These are phyloP conservation scores for Speoplatyrhinus poulsoni DNA, from an alignment of 2,113 vertebrate species.

Conservation along the genomic window DNA sequence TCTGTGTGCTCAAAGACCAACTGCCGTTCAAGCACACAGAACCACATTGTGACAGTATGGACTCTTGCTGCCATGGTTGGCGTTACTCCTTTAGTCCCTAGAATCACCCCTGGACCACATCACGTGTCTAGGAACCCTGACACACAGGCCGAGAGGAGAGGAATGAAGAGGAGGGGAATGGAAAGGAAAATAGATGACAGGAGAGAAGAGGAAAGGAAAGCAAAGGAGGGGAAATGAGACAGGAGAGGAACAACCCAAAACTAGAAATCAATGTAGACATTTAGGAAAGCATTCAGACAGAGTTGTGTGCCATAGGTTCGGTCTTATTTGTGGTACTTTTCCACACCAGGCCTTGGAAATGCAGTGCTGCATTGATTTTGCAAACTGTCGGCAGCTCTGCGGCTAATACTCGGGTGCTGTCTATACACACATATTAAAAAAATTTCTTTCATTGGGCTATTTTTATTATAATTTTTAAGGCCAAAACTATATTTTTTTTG, in stretches of 20 bases:
- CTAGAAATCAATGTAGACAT: too few species aligned
- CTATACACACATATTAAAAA: too few species aligned
- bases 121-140: constrained; percentile 3
- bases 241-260: not conserved
- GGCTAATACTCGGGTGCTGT: too few species aligned
- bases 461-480: too few species aligned
- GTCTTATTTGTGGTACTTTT: not conserved
- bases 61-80: constrained; percentile 18
- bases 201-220: not conserved
- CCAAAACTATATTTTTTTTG: too few species aligned
- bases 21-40: constrained; percentile 47
- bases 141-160: not conserved
- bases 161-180: not conserved
- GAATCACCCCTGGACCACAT: constrained; percentile 28
- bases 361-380: not conserved
- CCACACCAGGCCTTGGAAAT: not conserved
- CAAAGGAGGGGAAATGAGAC: not conserved
- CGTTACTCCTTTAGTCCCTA: constrained; percentile 17
- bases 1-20: constrained; percentile 30
- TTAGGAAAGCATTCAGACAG: too few species aligned
- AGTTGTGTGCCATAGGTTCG: not conserved
- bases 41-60: constrained; percentile 35
- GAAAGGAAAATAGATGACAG: not conserved
- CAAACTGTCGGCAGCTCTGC: too few species aligned
- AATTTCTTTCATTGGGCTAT: too few species aligned